Percentiles rank a stretch among this genome's conserved stretches.
Conservation (phyloP, 2,888 invertebrate species). For the Scaptomyza parva region DNA sequence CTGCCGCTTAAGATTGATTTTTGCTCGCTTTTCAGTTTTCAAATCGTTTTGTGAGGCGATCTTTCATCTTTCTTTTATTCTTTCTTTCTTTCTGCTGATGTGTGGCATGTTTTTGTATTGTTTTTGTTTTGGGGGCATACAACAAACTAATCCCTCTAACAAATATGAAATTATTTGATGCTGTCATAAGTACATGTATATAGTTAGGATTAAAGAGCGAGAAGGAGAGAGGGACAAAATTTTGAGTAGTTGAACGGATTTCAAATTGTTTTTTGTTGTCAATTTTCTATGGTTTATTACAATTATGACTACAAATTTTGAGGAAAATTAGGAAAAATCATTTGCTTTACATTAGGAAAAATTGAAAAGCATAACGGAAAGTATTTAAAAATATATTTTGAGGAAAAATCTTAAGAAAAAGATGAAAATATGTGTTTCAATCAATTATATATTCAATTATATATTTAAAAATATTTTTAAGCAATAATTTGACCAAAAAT, state of each 20-base stretch:
- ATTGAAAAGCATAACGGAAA: background rate
- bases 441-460: too few species aligned
- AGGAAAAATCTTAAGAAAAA: too few species aligned
- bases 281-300: conserved; percentile 28
- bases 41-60: conserved; percentile 30
- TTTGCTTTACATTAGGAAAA: too few species aligned
- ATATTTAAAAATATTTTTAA: too few species aligned
- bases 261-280: conserved; percentile 1
- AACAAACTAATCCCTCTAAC: conserved; percentile 52
- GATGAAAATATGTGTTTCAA: too few species aligned
- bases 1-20: conserved; percentile 65
- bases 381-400: background rate
- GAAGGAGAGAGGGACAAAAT: too few species aligned
- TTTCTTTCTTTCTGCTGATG: conserved; percentile 18
- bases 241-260: conserved; percentile 23
- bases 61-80: too few species aligned
- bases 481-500: too few species aligned
- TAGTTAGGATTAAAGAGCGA: background rate
- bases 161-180: conserved; percentile 73
- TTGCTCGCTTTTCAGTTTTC: conserved; percentile 68
- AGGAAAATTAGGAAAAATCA: background rate
- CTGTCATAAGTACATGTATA: conserved; percentile 55
- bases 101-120: conserved; percentile 35
- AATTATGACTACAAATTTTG: conserved; percentile 36
- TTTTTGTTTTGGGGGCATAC: conserved; percentile 38